These are phyloP conservation scores for Tympanuchus pallidicinctus DNA, from an alignment of 2,113 vertebrate genomes.

Conservation along the genomic window DNA sequence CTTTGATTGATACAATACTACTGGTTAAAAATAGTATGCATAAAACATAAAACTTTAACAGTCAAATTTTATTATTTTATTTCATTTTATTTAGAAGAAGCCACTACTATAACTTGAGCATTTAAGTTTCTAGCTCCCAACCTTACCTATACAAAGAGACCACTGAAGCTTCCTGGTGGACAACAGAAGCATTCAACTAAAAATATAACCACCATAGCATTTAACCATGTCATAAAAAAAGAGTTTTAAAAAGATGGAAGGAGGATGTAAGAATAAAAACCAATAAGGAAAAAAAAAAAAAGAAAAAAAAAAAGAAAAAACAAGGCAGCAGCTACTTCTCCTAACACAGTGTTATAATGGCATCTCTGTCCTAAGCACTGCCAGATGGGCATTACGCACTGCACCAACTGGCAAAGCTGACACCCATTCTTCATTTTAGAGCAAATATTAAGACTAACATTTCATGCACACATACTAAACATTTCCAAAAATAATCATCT, in stretches of 20 bases:
- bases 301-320: background rate
- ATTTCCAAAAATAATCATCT: background rate
- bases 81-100: background rate
- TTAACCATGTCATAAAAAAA: background rate
- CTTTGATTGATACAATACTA: background rate
- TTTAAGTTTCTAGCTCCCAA: background rate
- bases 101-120: background rate
- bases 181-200: background rate
- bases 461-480: background rate
- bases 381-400: background rate
- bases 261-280: background rate
- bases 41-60: background rate
- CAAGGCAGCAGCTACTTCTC: background rate
- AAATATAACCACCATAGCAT: background rate
- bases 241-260: background rate
- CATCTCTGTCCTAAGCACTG: background rate
- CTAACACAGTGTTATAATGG: background rate
- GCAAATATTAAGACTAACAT: background rate
- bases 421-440: background rate
- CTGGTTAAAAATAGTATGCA: background rate
- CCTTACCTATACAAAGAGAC: background rate
- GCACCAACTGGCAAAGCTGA: background rate
- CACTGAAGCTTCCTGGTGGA: background rate
- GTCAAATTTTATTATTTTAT: background rate
- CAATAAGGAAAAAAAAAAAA: background rate